Base-by-base conservation (phyloP, 2,113 vertebrate genomes). In the Phaethon lepturus region DNA sequence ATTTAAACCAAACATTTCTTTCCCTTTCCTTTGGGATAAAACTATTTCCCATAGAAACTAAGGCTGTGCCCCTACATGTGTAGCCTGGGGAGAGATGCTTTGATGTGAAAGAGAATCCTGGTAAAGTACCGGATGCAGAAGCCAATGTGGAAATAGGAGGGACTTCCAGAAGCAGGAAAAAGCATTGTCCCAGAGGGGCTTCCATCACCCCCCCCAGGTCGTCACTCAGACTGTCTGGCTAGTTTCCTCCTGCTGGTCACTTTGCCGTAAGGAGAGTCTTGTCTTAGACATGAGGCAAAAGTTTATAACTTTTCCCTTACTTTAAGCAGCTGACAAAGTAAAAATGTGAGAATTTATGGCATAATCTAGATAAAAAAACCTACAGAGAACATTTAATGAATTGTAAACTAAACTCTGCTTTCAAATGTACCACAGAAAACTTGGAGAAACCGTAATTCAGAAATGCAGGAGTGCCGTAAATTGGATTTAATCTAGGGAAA, bases 161-260 rank as follows among this genome's bases (percentile, higher is more conserved):
- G 95, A 97, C 96, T 95, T 98, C 97, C 96, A 97, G 97, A 93
- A 97, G 97, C 98, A 98, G 98, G 98, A 98, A 98, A 97, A 97
- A 96, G 96, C 98, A 98, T 97, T 98, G 98, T 98, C 98, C 97
- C 40, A 42, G 90, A 97, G 95, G 97, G 86, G 86, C 95, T 96
- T 94, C 94, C 88, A 96, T 97, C 95, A 82, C 64, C 79, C 97
- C 92, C 94, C 55, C 95, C 81, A 98, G 91, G 97, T 96, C 86
- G 68, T 97, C 97, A 97, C 86, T 97, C 44, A 90, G 98, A 95
- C 98, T 94, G 98, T 98, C 98, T 98, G 98, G 97, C 50, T 97
- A 78, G 94, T 91, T 98, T 98, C 98, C 98, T 98, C 95, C 97
- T 97, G 94, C 50, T 28, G 9, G 93, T 97, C 96, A 90, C 78